A percentile compares a stretch with the other conserved stretches of the same genome.
Conservation (phyloP, 2,113 vertebrate genomes). For the Nannospalax galili region DNA sequence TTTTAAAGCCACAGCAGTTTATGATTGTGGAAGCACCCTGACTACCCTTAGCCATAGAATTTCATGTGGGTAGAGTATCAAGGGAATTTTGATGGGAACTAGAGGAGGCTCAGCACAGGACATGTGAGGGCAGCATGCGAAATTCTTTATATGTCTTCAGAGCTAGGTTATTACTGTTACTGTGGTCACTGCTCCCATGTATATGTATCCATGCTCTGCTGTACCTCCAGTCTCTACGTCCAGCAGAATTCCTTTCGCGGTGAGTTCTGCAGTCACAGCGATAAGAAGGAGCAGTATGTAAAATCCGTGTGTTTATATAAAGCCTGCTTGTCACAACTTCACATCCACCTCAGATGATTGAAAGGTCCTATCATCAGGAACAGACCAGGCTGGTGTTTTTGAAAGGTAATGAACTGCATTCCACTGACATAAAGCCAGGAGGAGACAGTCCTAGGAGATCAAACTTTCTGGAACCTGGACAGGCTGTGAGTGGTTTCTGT, state of each 20-base stretch:
- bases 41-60: not conserved
- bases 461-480: constrained; percentile 50
- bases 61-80: not conserved
- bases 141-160: not conserved
- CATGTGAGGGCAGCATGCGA: not conserved
- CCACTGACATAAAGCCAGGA: constrained; percentile 38
- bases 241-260: not conserved
- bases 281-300: not conserved
- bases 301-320: not conserved
- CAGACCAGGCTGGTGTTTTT: constrained; percentile 25
- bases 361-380: constrained; percentile 38
- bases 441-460: constrained; percentile 55
- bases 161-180: not conserved
- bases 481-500: not conserved
- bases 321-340: not conserved
- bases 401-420: constrained; percentile 56
- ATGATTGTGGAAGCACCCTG: not conserved
- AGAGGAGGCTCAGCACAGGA: not conserved
- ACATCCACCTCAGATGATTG: not conserved
- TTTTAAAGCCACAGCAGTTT: not conserved
- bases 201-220: fast-evolving
- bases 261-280: not conserved
- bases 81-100: not conserved
- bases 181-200: not conserved
- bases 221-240: not conserved